Conservation (phyloP, 2,888 invertebrate genomes). For the Lasioglossum morio region DNA sequence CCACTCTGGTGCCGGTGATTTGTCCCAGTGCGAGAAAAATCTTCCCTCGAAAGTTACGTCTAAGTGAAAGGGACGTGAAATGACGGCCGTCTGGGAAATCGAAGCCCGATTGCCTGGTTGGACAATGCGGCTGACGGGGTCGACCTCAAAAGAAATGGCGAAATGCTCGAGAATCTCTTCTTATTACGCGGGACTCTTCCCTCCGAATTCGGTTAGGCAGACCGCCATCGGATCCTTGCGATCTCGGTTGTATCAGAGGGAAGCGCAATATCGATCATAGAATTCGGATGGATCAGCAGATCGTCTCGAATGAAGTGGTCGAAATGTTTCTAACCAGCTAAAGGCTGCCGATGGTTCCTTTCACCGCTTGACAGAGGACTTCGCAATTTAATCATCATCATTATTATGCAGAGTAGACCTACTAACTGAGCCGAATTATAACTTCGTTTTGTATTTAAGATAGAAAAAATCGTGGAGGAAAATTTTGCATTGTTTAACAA, state of each 20-base stretch:
- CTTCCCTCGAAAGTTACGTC: conserved; percentile 31
- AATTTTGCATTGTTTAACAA: neutral
- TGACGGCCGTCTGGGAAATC: conserved; percentile 55
- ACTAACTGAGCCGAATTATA: no score
- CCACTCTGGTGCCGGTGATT: conserved; percentile 46
- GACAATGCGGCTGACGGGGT: conserved; percentile 63
- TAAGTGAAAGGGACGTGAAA: conserved; percentile 50
- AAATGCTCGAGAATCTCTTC: conserved; percentile 39
- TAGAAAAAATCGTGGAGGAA: neutral
- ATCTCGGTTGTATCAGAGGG: neutral
- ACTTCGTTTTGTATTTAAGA: neutral
- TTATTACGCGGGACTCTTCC: conserved; percentile 24
- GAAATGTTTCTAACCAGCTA: neutral
- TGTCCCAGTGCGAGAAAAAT: conserved; percentile 61
- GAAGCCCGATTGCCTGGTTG: conserved; percentile 66
- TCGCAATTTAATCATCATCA: neutral
- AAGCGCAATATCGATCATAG: conserved; percentile 1
- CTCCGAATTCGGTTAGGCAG: conserved; percentile 19
- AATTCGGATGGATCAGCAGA: conserved; percentile 15
- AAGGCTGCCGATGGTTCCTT: neutral
- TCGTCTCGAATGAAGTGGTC: neutral
- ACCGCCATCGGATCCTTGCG: conserved; percentile 4
- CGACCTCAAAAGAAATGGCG: conserved; percentile 30
- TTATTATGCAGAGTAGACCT: no score
- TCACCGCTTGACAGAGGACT: neutral